Evolutionary conservation across 2,888 invertebrate species (phyloP).

Genomic region (Trissolcus japonicus): DNA sequence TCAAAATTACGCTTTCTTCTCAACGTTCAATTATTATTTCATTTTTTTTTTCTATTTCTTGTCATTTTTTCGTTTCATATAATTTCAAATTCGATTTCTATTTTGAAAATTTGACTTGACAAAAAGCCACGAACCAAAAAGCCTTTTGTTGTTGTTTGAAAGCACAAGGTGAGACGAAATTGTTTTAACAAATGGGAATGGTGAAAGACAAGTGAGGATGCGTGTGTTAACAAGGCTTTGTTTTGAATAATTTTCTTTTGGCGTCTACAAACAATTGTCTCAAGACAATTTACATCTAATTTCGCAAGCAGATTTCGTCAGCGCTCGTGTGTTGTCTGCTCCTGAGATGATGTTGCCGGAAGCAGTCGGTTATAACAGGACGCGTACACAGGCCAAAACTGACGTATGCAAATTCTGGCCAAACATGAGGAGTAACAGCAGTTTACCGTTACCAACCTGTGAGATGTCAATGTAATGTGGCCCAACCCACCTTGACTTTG

Average conservation of each 20-base stretch:
- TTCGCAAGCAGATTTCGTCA: conserved; percentile 53
- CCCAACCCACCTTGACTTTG: conserved; percentile 25
- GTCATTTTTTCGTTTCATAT: too few relatives aligned
- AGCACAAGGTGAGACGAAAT: conserved; percentile 11
- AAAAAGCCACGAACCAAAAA: too few relatives aligned
- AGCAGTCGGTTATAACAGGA: conserved; percentile 55
- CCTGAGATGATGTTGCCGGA: conserved; percentile 49
- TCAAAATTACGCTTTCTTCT: too few relatives aligned
- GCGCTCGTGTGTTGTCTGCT: conserved; percentile 34
- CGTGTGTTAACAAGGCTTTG: conserved; percentile 42
- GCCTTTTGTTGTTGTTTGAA: too few relatives aligned
- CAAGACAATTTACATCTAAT: conserved; percentile 59
- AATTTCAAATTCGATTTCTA: too few relatives aligned
- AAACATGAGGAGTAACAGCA: conserved; percentile 71
- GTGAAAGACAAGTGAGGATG: conserved; percentile 17
- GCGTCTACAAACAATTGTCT: conserved; percentile 41
- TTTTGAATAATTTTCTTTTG: conserved; percentile 48
- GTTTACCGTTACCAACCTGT: conserved; percentile 58
- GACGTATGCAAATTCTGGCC: conserved; percentile 74
- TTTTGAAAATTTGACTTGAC: too few relatives aligned
- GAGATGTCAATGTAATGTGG: conserved; percentile 55
- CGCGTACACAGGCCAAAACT: conserved; percentile 69
- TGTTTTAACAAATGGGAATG: conserved; percentile 35
- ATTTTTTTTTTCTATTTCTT: too few relatives aligned
- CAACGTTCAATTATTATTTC: too few relatives aligned